Percentiles rank a stretch among this genome's conserved stretches.
Evolutionary conservation across 1,140 invertebrate genomes (phyloP).

Genomic region (Lutraria rhynchaena): DNA sequence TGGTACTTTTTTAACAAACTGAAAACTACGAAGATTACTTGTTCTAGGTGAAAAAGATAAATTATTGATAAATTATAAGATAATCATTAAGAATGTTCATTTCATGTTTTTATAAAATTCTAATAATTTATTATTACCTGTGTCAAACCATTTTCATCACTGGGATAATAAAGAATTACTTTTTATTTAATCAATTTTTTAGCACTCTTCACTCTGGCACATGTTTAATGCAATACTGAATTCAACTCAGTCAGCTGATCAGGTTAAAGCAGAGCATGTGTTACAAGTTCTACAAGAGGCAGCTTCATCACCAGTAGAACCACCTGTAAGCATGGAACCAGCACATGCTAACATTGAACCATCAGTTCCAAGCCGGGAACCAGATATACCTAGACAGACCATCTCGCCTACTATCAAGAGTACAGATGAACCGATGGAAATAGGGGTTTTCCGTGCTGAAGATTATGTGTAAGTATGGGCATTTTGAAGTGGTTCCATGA

Average conservation of each 20-base stretch:
- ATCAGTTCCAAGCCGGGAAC: not conserved
- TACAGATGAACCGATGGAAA: slow-evolving; percentile 46
- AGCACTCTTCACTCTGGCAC: slow-evolving; percentile 37
- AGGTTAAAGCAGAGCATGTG: slow-evolving; percentile 24
- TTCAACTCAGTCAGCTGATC: slow-evolving; percentile 7
- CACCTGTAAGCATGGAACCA: not conserved
- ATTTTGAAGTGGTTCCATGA: too few relatives aligned
- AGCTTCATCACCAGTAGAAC: not conserved
- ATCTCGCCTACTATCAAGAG: not conserved
- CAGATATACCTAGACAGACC: not conserved
- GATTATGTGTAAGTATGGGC: slow-evolving; percentile 52
- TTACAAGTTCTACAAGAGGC: slow-evolving; percentile 25
- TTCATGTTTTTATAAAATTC: too few relatives aligned
- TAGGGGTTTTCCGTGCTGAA: slow-evolving; percentile 54
- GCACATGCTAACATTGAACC: too few relatives aligned
- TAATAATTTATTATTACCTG: too few relatives aligned
- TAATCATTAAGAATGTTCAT: too few relatives aligned
- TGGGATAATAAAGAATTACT: too few relatives aligned
- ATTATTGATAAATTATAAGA: too few relatives aligned
- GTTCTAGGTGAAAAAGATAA: too few relatives aligned
- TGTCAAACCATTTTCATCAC: too few relatives aligned
- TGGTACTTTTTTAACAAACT: too few relatives aligned
- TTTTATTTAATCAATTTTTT: too few relatives aligned
- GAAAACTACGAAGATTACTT: too few relatives aligned
- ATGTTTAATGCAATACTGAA: slow-evolving; percentile 49